Evolutionary conservation across 2,113 vertebrate genomes (phyloP), one percentile per base, ranked within the genome.

Genomic region (Calonectris borealis): DNA sequence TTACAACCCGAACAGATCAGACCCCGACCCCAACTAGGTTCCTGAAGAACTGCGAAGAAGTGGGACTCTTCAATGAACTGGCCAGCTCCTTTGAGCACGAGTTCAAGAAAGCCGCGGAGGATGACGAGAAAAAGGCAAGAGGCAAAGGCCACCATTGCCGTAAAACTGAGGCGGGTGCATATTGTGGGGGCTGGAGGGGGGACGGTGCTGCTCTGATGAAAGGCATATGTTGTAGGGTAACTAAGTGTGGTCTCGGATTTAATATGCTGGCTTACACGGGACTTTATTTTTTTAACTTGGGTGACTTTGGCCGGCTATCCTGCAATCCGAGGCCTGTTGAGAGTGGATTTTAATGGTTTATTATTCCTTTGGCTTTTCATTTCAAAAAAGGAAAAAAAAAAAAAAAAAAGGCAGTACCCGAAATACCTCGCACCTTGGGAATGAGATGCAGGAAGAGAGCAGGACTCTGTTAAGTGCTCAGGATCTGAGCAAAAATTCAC

Each of bases 1-100:
- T 87, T 90, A 5, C 31, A 5, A 32, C 73, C 91, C 90, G 16
- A 52, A 73, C 98, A 99, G 99, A 99, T 97, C 99, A 99, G 97
- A 99, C 99, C 19, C 99, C 99, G 40, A 99, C 99, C 95, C 99
- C 99, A 11, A 99, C 99, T 16, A 99, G 99, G 91, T 99, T 99
- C 98, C 96, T 99, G 96, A 99, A 99, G 98, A 99, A 99, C 98
- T 99, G 99, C 44, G 99, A 99, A 93, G 99, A 99, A 88, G 99
- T 99, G 72, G 99, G 99, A 58, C 98, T 99, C 64, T 99, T 99
- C 98, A 99, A 99, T 72, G 99, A 99, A 96, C 98, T 99, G 90
- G 99, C 98, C 83, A 99, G 98, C 84, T 99, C 99, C 91, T 99
- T 99, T 48, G 99, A 99, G 95, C 99, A 99, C 73, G 99, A 99